Conservation (phyloP, 2,888 invertebrate species). For the Polia nebulosa region DNA sequence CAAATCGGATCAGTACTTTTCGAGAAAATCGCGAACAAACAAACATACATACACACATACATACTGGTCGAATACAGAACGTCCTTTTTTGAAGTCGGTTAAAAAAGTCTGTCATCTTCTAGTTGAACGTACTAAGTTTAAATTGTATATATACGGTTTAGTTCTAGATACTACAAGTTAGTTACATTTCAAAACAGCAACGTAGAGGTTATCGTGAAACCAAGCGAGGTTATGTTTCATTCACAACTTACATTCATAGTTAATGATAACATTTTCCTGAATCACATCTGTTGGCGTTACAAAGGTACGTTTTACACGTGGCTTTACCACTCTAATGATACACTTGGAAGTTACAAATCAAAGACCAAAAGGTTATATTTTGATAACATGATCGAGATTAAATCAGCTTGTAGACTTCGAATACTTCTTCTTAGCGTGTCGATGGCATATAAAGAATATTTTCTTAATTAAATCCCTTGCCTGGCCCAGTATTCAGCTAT, state of each 20-base stretch:
- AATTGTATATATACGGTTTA: neutral
- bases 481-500: too few relatives aligned
- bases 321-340: neutral
- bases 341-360: neutral
- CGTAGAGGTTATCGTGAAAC: conserved; percentile 56
- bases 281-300: conserved; percentile 17
- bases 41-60: too few relatives aligned
- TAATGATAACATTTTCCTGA: conserved; percentile 45
- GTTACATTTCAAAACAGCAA: conserved; percentile 39
- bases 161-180: conserved; percentile 29
- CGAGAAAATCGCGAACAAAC: too few relatives aligned
- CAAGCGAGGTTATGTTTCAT: conserved; percentile 52
- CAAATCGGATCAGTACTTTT: too few relatives aligned
- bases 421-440: too few relatives aligned
- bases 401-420: conserved; percentile 5
- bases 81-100: too few relatives aligned
- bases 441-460: too few relatives aligned
- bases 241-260: conserved; percentile 48
- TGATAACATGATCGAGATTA: neutral
- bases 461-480: too few relatives aligned
- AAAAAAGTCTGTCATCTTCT: neutral
- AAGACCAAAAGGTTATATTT: conserved; percentile 27
- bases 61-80: too few relatives aligned
- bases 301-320: conserved; percentile 23
- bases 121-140: conserved; percentile 9